phyloP scores from a whole-genome alignment of 2,113 vertebrate species.

The Noturus placidus region DNA sequence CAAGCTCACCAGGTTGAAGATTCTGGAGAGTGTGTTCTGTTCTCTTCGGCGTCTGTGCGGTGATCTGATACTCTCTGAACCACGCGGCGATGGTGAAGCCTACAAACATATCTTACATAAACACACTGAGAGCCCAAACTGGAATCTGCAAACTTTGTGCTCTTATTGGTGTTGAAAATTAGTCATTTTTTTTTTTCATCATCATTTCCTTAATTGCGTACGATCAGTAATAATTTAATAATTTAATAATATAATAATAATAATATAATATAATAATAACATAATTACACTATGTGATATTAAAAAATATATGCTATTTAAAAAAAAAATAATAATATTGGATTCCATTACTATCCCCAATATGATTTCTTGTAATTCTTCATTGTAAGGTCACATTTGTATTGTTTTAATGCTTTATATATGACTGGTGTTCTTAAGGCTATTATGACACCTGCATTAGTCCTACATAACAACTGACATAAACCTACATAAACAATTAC shows the following conservation, averaged over 20 bases:
- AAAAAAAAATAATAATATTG: not conserved
- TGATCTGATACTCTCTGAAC: conserved; percentile 70
- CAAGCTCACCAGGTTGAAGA: conserved; percentile 77
- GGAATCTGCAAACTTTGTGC: not conserved
- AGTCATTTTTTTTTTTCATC: not conserved
- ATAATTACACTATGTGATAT: not conserved
- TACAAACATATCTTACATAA: conserved; percentile 65
- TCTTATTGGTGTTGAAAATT: not conserved
- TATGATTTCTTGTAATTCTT: not conserved
- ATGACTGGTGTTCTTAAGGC: not conserved
- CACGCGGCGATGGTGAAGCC: conserved; percentile 64
- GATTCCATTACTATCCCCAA: not conserved
- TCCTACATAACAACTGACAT: not conserved
- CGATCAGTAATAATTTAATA: not conserved
- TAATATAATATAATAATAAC: too few species aligned
- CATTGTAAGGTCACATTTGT: not conserved
- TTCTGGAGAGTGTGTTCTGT: conserved; percentile 74
- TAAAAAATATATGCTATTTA: not conserved
- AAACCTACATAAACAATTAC: not conserved
- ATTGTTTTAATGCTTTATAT: not conserved
- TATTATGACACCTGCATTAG: not conserved
- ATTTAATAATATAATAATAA: too few species aligned
- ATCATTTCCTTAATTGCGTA: not conserved
- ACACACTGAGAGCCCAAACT: conserved; percentile 35
- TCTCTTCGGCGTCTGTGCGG: conserved; percentile 72